Base-by-base conservation (phyloP, 2,888 invertebrate genomes). In the Malthinus seriepunctatus region DNA sequence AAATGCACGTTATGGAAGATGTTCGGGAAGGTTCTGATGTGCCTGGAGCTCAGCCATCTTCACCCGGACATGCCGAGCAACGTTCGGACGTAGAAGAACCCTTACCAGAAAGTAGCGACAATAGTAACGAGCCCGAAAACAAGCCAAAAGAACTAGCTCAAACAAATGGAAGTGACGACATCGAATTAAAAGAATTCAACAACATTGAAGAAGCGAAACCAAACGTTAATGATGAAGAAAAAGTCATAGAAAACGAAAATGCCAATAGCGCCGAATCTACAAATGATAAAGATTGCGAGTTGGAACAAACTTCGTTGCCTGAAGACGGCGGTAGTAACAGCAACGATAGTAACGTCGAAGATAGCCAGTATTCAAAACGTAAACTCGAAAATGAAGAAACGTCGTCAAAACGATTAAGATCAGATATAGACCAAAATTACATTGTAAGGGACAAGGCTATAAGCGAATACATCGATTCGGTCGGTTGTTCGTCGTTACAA, bases 381-480 rank as follows among this genome's bases (percentile, higher is more conserved):
- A 72, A 69, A 63, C 51, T 60, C 7, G 68, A 65, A 23, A 53
- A 39, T 5, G 71, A 71, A 9, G 59, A 60, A 32, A 62, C 69
- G 7, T 67, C 76, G 6, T 60, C 70, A 2, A 79, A 79, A 69
- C 72, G 70, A 62, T 64, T 78, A 32, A 69, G 73, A 52, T 64
- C 71, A 1, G 74, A 76, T 46, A 69, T 78, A 3, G 72, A 77
- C 51, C 74, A 78, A 33, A 75, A 75, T 55, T 77, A 74, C 59
- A 51, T 65, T 8, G 61, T 83, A 45, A 83, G 87, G 71, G 84
- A 87, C 76, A 79, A 80, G 52, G 84, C 86, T 77, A 78, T 86
- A 52, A 82, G 79, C 64, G 86, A 88, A 60, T 87, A 84, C 73
- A 85, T 88, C 61, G 85, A 88, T 56, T 82, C 83, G 7, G 80